Conservation (phyloP, 2,888 invertebrate genomes). For the Antitype chi region DNA sequence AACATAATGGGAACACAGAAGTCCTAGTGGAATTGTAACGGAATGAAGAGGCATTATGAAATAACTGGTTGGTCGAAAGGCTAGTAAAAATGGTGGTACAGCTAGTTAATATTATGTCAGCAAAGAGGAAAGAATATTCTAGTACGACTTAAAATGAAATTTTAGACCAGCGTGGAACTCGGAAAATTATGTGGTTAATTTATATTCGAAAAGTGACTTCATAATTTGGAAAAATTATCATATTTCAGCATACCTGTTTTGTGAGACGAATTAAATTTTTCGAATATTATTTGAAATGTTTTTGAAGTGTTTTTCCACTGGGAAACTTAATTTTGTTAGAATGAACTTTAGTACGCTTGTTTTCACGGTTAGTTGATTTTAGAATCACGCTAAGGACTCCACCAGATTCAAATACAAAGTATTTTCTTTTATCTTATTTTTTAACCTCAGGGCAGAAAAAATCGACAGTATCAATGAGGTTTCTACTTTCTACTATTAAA, state of each 20-base stretch:
- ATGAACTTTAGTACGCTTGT: neutral
- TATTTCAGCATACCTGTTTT: conserved; percentile 53
- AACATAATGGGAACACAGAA: conserved; percentile 48
- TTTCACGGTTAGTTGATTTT: conserved; percentile 3
- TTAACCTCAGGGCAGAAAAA: neutral
- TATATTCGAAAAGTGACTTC: conserved; percentile 50
- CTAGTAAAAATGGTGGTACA: neutral
- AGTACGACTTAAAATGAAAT: conserved; percentile 35
- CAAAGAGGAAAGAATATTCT: conserved; percentile 8
- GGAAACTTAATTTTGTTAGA: conserved; percentile 28
- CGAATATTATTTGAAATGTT: conserved; percentile 26
- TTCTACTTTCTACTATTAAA: neutral
- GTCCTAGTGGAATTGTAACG: conserved; percentile 6
- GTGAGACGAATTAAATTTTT: conserved; percentile 46
- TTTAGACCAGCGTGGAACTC: conserved; percentile 17
- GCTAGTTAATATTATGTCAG: conserved; percentile 25
- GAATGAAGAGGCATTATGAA: neutral
- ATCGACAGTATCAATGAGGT: neutral
- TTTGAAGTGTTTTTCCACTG: conserved; percentile 19
- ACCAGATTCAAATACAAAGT: neutral
- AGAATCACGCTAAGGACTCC: neutral
- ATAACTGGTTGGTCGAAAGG: neutral
- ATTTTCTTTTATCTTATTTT: neutral
- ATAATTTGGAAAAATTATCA: conserved; percentile 51
- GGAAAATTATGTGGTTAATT: conserved; percentile 43